Base-by-base conservation (phyloP, 2,888 invertebrate species). In the Tipula unca region DNA sequence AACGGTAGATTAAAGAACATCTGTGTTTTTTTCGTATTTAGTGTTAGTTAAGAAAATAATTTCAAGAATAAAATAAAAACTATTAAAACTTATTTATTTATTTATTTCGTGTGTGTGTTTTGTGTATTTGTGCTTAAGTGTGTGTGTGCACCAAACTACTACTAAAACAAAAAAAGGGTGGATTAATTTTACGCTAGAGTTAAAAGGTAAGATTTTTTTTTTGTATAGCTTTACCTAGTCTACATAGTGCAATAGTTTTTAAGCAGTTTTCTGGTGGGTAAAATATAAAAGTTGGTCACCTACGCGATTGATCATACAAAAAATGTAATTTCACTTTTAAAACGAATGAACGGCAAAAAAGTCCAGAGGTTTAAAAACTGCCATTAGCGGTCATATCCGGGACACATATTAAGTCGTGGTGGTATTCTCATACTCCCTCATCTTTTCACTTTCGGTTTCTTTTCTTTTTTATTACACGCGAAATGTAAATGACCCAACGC, bases 11-110 rank as follows among this genome's bases (percentile, higher is more conserved):
- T 32, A 32, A 39, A 2, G 20, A 84, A 84, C 84, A 84, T 84
- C 36, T 84, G 84, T 84, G 84, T 36, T 84, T 84, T 84, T 48
- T 48, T 69, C 69, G n/a, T 20, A 69, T 25, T 69, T 69, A 69
- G 25, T 69, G 48, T 54, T 54, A 17, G 48, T 25, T 69, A 69
- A 69, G 69, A 69, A 69, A 69, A 69, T n/a, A 48, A 48, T 48
- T 48, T 48, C 3, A 48, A 69, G 25, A 25, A 69, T 25, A 69
- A 69, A 48, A 69, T 69, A 69, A 25, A 25, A 69, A 69, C 69
- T 69, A 69, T n/a, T 32, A 32, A 32, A 32, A 32, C 32, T 32
- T n/a, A 48, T 48, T 48, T 48, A 20, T 48, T 39, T 39, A 48
- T 48, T 48, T 69, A 69, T 69, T 69, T 69, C 69, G 25, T 25